Conservation (phyloP, 2,113 vertebrate genomes). For the Zootoca vivipara region DNA sequence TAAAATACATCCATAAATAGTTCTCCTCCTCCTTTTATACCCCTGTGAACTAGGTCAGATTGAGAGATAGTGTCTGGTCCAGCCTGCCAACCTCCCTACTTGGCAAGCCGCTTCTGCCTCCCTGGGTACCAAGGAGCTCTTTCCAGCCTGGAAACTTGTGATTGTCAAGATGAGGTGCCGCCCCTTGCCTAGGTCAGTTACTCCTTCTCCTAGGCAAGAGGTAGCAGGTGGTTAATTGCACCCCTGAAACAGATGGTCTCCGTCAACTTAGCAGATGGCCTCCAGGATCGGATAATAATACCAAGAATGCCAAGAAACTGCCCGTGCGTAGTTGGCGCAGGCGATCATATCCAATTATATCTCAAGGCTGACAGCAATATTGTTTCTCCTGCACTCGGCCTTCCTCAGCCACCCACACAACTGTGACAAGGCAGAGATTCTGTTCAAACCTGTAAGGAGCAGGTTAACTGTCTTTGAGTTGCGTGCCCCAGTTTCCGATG, state of each 20-base stretch:
- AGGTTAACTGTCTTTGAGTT: conserved; percentile 56
- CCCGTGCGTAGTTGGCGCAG: not conserved
- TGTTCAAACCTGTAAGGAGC: conserved; percentile 31
- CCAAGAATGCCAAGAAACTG: not conserved
- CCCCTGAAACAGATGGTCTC: conserved; percentile 1
- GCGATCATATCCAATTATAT: not conserved
- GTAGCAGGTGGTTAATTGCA: conserved; percentile 13
- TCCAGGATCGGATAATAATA: conserved; percentile 15
- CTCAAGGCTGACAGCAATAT: not conserved
- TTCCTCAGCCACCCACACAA: not conserved
- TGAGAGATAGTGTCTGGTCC: not conserved
- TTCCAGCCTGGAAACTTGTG: not conserved
- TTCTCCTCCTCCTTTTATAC: not conserved
- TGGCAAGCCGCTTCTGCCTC: no score
- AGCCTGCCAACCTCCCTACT: not conserved
- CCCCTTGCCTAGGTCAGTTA: not conserved
- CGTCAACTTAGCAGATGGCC: conserved; percentile 26
- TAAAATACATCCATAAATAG: not conserved
- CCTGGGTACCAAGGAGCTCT: not conserved
- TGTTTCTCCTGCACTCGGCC: not conserved
- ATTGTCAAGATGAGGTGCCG: not conserved
- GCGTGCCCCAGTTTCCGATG: conserved; percentile 67
- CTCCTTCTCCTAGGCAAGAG: not conserved
- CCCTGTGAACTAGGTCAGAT: not conserved
- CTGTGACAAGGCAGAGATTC: not conserved